A percentile compares a stretch with the other conserved stretches of the same genome.
Conservation (phyloP, 1,140 invertebrate genomes). For the Caerostris extrusa region DNA sequence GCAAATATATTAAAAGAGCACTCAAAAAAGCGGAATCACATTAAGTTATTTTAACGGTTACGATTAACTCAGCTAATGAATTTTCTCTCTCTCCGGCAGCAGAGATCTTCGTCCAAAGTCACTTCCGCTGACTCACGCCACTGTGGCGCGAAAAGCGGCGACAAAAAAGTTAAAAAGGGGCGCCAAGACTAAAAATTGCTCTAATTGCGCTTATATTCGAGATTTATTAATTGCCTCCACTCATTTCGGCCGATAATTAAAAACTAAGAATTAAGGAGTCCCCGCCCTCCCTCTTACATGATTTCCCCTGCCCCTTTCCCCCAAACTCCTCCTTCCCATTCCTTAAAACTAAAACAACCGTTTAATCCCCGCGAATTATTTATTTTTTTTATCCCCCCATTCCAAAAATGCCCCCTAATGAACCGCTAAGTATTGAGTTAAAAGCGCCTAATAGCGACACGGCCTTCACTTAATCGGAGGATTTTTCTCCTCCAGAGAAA, state of each 20-base stretch:
- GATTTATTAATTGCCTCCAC: slow-evolving; percentile 51
- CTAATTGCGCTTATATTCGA: slow-evolving; percentile 60
- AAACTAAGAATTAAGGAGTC: slow-evolving; percentile 45
- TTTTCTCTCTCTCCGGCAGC: too few relatives aligned
- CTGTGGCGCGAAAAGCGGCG: neutral
- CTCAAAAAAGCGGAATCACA: too few relatives aligned
- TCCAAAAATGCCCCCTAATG: slow-evolving; percentile 48
- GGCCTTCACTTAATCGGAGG: slow-evolving; percentile 40
- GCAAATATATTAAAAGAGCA: too few relatives aligned
- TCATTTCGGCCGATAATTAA: slow-evolving; percentile 52
- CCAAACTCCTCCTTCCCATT: neutral
- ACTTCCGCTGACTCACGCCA: neutral
- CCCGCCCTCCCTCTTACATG: slow-evolving; percentile 3
- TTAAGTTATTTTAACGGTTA: too few relatives aligned
- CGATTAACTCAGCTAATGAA: too few relatives aligned
- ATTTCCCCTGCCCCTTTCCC: neutral
- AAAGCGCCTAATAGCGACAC: slow-evolving; percentile 55
- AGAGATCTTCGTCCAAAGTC: neutral
- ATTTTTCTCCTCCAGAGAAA: slow-evolving; percentile 19
- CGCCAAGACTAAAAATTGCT: neutral
- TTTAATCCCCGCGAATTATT: slow-evolving; percentile 25
- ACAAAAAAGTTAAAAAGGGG: neutral
- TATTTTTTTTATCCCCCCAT: neutral
- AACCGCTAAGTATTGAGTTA: slow-evolving; percentile 76
- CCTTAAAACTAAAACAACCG: slow-evolving; percentile 62